These are phyloP conservation scores for Blastomussa wellsi DNA, from an alignment of 92 coral and sea anemone species.

Conservation along the genomic window DNA sequence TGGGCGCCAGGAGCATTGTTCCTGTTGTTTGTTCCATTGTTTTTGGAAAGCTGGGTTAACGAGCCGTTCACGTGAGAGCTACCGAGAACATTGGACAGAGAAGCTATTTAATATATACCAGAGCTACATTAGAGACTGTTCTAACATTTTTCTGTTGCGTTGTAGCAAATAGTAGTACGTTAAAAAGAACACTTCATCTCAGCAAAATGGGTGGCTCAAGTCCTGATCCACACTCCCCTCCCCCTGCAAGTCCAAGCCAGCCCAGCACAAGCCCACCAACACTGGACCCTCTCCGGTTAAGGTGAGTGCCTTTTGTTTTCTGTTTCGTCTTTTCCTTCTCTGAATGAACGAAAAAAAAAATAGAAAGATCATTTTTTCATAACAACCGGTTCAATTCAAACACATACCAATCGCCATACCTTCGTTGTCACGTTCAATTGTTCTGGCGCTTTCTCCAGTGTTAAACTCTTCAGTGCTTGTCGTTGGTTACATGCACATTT, in stretches of 20 bases:
- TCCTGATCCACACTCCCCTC: constrained; percentile 29
- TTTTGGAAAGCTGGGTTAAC: background rate
- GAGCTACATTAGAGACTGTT: background rate
- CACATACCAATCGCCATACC: background rate
- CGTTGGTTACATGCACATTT: background rate
- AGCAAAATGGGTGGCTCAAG: constrained; percentile 4
- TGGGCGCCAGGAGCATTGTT: too few relatives aligned
- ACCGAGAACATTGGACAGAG: background rate
- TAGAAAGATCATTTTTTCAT: background rate
- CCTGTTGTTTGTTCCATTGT: too few relatives aligned
- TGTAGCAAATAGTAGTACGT: background rate
- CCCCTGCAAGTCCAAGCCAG: constrained; percentile 17
- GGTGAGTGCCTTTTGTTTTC: constrained; percentile 5
- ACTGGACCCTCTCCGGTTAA: constrained; percentile 4
- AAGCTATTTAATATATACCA: background rate
- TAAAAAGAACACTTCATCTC: background rate
- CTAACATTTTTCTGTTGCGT: background rate
- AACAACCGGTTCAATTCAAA: too few relatives aligned
- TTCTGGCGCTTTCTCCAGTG: too few relatives aligned
- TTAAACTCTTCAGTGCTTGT: too few relatives aligned
- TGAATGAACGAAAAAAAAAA: background rate
- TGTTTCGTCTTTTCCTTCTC: background rate
- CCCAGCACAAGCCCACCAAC: constrained; percentile 9
- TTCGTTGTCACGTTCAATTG: too few relatives aligned
- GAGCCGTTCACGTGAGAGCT: background rate